Evolutionary conservation across 1,140 invertebrate species (phyloP), one percentile per base, ranked within the genome.

Genomic region (Drosophila eugracilis): DNA sequence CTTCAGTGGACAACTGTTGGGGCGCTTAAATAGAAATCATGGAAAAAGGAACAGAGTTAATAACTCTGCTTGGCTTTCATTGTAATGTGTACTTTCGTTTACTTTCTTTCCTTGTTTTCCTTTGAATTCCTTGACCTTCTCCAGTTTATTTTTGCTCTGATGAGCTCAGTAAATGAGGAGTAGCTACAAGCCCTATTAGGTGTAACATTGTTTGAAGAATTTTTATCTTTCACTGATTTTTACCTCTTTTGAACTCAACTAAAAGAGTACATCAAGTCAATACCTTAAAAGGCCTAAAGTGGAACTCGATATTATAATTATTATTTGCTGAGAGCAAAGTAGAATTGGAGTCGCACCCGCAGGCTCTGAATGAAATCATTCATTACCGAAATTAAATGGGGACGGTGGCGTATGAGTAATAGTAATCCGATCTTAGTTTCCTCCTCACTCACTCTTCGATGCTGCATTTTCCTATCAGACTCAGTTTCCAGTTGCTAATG

Each of bases 401-500:
- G 10, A 30, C 17, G 12, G 15, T 32, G 19, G 15, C 70, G 42
- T 65, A 65, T 50, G 44, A 65, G 70, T 54, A 54, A 73, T 63
- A 47, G 9, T 36, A 49, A 30, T 49, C 24, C 42, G 34, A 24
- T 47, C 30, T 14, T 6, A 22, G 12, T 21, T 15, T 17, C 14
- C 7, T 32, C 14, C 17, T 36, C 10, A 26, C 17, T 14, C 17
- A 12, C 6, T n/a, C 32, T 60, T 42, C 0, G 17, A n/a, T 12
- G 24, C 5, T 15, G 21, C 50, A 22, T 17, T 73, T 19, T 12
- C 17, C 37, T 32, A 19, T 32, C 9, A 10, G 5, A 22, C 26
- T 73, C 58, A 28, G 58, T 55, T 73, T 74, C 52, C 59, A 30
- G 37, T 49, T 36, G 50, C 39, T 22, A 22, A 74, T 63, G 49